Evolutionary conservation across 1,140 invertebrate species (phyloP).

Genomic region (Heliconius hermathena): DNA sequence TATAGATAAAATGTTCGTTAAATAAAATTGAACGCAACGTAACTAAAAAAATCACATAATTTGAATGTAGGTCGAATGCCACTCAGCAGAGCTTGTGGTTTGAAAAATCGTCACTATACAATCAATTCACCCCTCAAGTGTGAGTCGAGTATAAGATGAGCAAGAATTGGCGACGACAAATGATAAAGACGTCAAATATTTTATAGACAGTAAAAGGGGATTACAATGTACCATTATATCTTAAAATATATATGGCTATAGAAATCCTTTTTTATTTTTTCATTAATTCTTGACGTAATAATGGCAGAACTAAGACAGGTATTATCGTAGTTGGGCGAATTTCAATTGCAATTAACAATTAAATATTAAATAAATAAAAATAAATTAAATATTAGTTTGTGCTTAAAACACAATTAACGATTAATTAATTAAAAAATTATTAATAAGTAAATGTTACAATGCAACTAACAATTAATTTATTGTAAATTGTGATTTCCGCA

Average conservation of each 20-base stretch:
- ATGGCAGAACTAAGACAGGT: neutral
- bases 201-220: neutral
- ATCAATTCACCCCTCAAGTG: neutral
- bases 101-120: neutral
- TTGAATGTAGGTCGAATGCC: neutral
- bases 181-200: neutral
- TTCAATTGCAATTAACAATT: no score
- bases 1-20: neutral
- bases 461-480: no score
- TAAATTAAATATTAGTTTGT: no score
- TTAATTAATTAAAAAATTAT: no score
- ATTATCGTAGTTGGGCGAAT: no score
- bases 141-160: constrained; percentile 8
- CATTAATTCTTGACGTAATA: neutral
- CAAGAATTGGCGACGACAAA: constrained; percentile 12
- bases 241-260: neutral
- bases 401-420: no score
- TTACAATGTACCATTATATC: neutral
- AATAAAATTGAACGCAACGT: no score
- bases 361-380: no score
- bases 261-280: neutral
- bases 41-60: no score
- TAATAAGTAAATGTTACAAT: no score
- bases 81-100: neutral
- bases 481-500: no score